Conservation (phyloP, 2,888 invertebrate species). For the Drosophila dives region DNA sequence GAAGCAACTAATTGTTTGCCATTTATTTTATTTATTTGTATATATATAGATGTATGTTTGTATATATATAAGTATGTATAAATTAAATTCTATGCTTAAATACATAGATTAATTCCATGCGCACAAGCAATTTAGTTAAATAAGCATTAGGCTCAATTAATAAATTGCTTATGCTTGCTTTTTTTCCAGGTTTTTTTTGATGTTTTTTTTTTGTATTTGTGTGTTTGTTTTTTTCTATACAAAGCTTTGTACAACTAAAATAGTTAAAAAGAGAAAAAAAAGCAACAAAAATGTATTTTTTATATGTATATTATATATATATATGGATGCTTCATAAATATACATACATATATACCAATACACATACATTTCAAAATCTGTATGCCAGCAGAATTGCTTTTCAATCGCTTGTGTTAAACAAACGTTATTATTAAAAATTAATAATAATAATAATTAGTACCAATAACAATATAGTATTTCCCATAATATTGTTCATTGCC, state of each 20-base stretch:
- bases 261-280: slow-evolving; percentile 75
- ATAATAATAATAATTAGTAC: slow-evolving; percentile 43
- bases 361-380: slow-evolving; percentile 16
- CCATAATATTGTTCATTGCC: slow-evolving; percentile 25
- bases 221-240: slow-evolving; percentile 58
- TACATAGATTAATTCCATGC: slow-evolving; percentile 75
- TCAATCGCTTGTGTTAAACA: slow-evolving; percentile 14
- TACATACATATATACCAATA: slow-evolving; percentile 21
- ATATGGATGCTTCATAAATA: slow-evolving; percentile 47
- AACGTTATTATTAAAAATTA: slow-evolving; percentile 15
- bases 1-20: slow-evolving; percentile 43
- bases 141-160: slow-evolving; percentile 65
- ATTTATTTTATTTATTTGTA: slow-evolving; percentile 30
- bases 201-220: slow-evolving; percentile 45
- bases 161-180: slow-evolving; percentile 58
- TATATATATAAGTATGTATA: slow-evolving; percentile 47
- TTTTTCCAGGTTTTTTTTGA: slow-evolving; percentile 33
- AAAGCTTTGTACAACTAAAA: slow-evolving; percentile 82
- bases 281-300: slow-evolving; percentile 72
- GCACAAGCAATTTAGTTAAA: slow-evolving; percentile 63
- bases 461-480: slow-evolving; percentile 40
- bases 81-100: slow-evolving; percentile 76
- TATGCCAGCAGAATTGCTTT: slow-evolving; percentile 24
- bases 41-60: slow-evolving; percentile 23
- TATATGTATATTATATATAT: slow-evolving; percentile 21